Base-by-base conservation (phyloP, 2,888 invertebrate species). In the Cantharis rustica region DNA sequence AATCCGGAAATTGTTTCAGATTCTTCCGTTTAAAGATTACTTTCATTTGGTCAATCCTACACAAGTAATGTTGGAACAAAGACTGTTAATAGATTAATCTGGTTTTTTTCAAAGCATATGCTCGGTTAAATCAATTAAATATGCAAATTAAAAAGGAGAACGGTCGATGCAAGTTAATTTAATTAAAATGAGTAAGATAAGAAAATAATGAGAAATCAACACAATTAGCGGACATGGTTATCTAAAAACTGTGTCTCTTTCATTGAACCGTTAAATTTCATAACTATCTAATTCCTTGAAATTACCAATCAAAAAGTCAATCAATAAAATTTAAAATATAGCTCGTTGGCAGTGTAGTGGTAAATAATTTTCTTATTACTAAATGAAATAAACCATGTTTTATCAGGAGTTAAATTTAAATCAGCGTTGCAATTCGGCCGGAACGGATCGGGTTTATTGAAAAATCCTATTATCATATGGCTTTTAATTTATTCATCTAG, bases 371-470 rank as follows among this genome's bases (percentile, higher is more conserved):
- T 66, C 66, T 16, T 66, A 64, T 72, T 72, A 72, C 31, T 66
- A 27, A 64, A 20, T 64, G 26, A 72, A 72, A 64, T 72, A 17
- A 20, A 15, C 61, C 17, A 26, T n/a, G 15, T 23, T 11, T 69
- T 47, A 69, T 69, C 16, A 16, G 16, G 17, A 61, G 47, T 47
- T 70, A 63, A 31, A 63, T 71, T 27, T 71, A 63, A 20, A 63
- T 63, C 71, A 20, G 10, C 63, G 27, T 71, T 63, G 16, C 71
- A 27, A 27, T 20, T 16, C 23, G 71, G 16, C 27, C 63, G 71
- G 71, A 71, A 71, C 63, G 63, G 71, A 71, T 71, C 11, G 71
- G 16, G 20, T n/a, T 47, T 47, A 47, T 47, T 47, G 47, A 47
- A 47, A 47, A 47, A 47, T 47, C n/a, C 47, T 47, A 47, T 47